A percentile compares a stretch with the other conserved stretches of the same genome.
Conservation (phyloP, 2,797 vertebrate species). For the Iguana delicatissima region DNA sequence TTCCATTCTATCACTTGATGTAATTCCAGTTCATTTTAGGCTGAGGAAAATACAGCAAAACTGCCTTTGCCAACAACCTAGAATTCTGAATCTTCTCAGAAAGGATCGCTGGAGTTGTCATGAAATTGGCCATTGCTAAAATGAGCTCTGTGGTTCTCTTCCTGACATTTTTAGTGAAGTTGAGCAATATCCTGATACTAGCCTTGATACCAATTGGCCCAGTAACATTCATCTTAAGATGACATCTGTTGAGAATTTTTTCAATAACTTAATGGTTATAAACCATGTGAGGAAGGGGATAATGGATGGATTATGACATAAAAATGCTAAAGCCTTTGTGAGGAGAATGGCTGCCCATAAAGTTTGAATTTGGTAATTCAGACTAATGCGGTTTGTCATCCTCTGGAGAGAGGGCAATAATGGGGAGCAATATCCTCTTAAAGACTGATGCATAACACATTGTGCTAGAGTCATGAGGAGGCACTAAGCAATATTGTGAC, state of each 20-base stretch:
- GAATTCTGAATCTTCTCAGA: slow-evolving; percentile 65
- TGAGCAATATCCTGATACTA: slow-evolving; percentile 88
- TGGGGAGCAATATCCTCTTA: slow-evolving; percentile 86
- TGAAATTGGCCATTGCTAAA: slow-evolving; percentile 80
- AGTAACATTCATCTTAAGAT: slow-evolving; percentile 90
- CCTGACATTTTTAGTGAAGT: slow-evolving; percentile 82
- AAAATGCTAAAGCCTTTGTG: slow-evolving; percentile 86
- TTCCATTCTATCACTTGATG: slow-evolving; percentile 46
- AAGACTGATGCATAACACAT: slow-evolving; percentile 88
- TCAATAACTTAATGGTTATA: slow-evolving; percentile 88
- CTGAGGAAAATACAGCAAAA: slow-evolving; percentile 60
- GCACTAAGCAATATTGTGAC: slow-evolving; percentile 86
- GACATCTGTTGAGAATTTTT: slow-evolving; percentile 91
- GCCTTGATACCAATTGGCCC: slow-evolving; percentile 83
- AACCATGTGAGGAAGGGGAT: slow-evolving; percentile 82
- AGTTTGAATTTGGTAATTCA: slow-evolving; percentile 89
- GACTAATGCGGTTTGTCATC: slow-evolving; percentile 88
- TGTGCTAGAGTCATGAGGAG: slow-evolving; percentile 85
- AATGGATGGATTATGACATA: slow-evolving; percentile 87
- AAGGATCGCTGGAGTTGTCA: slow-evolving; percentile 76
- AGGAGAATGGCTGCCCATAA: slow-evolving; percentile 82
- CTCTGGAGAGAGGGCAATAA: slow-evolving; percentile 87
- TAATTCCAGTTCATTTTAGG: slow-evolving; percentile 53
- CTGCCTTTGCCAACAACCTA: slow-evolving; percentile 60
- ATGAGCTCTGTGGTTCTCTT: slow-evolving; percentile 84